A percentile compares a stretch with the other conserved stretches of the same genome.
Conservation (phyloP, 1,140 invertebrate species). For the Drosophila tropicalis region DNA sequence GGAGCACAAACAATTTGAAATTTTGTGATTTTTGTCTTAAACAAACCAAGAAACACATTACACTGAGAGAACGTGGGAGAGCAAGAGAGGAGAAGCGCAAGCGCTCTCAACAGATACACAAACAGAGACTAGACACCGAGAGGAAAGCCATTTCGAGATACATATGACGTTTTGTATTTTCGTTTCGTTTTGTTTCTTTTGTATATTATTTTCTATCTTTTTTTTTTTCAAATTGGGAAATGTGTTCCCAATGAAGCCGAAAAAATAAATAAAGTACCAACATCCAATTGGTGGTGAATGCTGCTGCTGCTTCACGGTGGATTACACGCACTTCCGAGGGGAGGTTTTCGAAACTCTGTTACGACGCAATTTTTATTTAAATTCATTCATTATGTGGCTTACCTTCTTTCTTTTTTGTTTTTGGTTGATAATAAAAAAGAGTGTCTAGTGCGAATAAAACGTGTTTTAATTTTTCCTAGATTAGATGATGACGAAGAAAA, state of each 20-base stretch:
- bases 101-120: slow-evolving; percentile 62
- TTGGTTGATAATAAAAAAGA: slow-evolving; percentile 1
- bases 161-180: slow-evolving; percentile 38
- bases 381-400: background rate
- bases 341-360: slow-evolving; percentile 9
- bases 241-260: background rate
- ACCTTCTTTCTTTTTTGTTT: no score
- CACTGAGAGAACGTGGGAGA: slow-evolving; percentile 23
- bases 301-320: background rate
- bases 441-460: slow-evolving; percentile 1
- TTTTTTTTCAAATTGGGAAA: background rate
- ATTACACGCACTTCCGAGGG: background rate
- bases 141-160: slow-evolving; percentile 60
- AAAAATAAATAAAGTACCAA: background rate
- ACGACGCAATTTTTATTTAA: slow-evolving; percentile 1
- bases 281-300: slow-evolving; percentile 8
- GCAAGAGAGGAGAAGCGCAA: slow-evolving; percentile 56
- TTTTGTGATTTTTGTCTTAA: slow-evolving; percentile 1
- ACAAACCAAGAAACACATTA: background rate
- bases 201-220: background rate
- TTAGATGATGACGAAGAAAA: background rate
- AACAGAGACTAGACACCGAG: slow-evolving; percentile 16
- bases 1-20: slow-evolving; percentile 7
- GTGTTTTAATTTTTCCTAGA: slow-evolving; percentile 9
- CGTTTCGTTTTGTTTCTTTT: background rate